phyloP scores from a whole-genome alignment of 2,888 invertebrate genomes.

The Macrosoma leucophasiata region DNA sequence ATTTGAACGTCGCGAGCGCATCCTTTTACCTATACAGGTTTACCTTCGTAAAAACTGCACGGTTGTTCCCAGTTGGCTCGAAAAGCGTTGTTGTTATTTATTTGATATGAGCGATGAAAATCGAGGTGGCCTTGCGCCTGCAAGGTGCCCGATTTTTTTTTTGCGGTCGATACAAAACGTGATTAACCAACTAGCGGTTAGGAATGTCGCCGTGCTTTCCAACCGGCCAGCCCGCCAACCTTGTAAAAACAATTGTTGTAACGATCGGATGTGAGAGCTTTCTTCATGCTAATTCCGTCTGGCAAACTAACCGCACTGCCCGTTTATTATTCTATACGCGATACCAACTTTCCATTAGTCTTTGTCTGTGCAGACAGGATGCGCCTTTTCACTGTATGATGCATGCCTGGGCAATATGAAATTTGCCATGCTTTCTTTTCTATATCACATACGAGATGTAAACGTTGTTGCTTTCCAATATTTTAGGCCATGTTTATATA shows the following conservation, averaged over 20 bases:
- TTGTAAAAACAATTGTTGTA: constrained; percentile 12
- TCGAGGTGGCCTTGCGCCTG: constrained; percentile 53
- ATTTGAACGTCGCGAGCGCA: constrained; percentile 53
- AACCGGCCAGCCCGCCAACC: constrained; percentile 31
- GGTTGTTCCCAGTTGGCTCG: constrained; percentile 35
- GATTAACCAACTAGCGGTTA: constrained; percentile 49
- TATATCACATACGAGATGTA: constrained; percentile 1
- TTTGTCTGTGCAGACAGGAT: constrained; percentile 51
- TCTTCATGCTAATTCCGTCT: constrained; percentile 58
- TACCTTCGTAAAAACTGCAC: constrained; percentile 54
- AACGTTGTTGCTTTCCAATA: constrained; percentile 1
- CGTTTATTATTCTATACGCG: constrained; percentile 63
- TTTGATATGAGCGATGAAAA: constrained; percentile 50
- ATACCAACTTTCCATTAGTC: constrained; percentile 63
- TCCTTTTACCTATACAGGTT: constrained; percentile 58
- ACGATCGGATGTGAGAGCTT: constrained; percentile 33
- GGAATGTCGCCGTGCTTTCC: constrained; percentile 47
- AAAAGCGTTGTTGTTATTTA: constrained; percentile 42
- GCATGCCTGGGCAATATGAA: too few relatives aligned
- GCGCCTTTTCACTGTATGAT: constrained; percentile 33
- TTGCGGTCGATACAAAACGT: constrained; percentile 60
- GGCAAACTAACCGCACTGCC: constrained; percentile 58
- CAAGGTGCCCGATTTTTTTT: constrained; percentile 62
- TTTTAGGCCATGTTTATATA: constrained; percentile 2
- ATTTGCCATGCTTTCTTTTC: constrained; percentile 32